These are phyloP conservation scores for Pteronotus mesoamericanus DNA, from an alignment of 2,797 vertebrate genomes.

Conservation along the genomic window DNA sequence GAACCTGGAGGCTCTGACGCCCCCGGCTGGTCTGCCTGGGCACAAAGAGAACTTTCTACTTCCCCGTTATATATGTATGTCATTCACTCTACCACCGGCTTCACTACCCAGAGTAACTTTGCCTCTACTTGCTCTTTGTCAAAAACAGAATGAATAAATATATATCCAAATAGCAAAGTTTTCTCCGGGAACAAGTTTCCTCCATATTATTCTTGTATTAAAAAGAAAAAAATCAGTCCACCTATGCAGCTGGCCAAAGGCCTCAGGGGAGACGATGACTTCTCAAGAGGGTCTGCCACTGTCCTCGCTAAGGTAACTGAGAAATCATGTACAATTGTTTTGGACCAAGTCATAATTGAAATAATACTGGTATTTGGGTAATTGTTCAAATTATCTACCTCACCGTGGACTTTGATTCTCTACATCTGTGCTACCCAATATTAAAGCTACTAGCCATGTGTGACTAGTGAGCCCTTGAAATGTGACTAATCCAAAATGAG, in stretches of 20 bases:
- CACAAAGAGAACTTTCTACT: neutral
- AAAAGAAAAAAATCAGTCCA: neutral
- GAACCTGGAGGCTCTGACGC: neutral
- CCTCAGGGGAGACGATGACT: neutral
- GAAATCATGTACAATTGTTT: neutral
- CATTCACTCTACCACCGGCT: neutral
- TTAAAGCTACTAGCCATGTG: no score
- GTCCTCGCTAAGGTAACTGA: neutral
- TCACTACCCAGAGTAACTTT: neutral
- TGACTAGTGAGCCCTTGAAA: neutral
- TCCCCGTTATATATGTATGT: neutral
- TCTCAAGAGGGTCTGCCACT: neutral
- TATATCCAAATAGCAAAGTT: neutral
- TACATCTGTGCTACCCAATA: neutral
- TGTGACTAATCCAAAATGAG: neutral
- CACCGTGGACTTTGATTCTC: neutral
- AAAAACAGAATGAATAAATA: neutral
- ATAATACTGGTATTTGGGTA: neutral
- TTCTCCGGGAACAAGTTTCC: neutral
- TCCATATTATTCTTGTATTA: neutral
- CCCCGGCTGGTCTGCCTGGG: neutral
- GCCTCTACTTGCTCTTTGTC: neutral
- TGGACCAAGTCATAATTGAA: neutral
- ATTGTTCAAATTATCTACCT: neutral
- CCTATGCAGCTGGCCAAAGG: neutral